Percentiles rank a stretch among this genome's conserved stretches.
Conservation (phyloP, 2,113 vertebrate genomes). For the Philantomba maxwellii region DNA sequence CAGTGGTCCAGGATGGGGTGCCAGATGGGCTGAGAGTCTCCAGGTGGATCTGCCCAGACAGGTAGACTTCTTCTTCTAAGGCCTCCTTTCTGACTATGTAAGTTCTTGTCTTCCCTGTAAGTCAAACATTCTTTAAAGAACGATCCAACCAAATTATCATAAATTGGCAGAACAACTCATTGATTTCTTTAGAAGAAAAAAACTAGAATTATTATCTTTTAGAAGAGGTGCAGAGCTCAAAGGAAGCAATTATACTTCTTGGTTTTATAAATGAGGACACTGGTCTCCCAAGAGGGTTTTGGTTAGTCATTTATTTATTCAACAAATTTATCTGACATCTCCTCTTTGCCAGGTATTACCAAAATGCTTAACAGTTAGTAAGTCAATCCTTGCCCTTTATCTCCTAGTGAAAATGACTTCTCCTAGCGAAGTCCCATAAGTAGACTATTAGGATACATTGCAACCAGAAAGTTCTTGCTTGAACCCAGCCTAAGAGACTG, state of each 20-base stretch:
- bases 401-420: background rate
- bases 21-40: background rate
- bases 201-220: background rate
- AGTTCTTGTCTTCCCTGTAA: background rate
- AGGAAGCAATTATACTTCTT: background rate
- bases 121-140: background rate
- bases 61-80: background rate
- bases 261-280: background rate
- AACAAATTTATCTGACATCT: background rate
- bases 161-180: background rate
- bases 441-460: background rate
- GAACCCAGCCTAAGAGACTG: background rate
- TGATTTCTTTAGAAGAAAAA: background rate
- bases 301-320: background rate
- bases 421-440: background rate
- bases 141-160: background rate
- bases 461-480: background rate
- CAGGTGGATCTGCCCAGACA: background rate
- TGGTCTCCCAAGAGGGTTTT: background rate
- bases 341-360: background rate
- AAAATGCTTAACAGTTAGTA: background rate
- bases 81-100: background rate
- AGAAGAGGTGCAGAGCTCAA: background rate
- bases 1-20: background rate
- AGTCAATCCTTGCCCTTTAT: background rate